Base-by-base conservation (phyloP, 37 sponge, comb jelly and placozoan species). In the Oopsacas minuta region DNA sequence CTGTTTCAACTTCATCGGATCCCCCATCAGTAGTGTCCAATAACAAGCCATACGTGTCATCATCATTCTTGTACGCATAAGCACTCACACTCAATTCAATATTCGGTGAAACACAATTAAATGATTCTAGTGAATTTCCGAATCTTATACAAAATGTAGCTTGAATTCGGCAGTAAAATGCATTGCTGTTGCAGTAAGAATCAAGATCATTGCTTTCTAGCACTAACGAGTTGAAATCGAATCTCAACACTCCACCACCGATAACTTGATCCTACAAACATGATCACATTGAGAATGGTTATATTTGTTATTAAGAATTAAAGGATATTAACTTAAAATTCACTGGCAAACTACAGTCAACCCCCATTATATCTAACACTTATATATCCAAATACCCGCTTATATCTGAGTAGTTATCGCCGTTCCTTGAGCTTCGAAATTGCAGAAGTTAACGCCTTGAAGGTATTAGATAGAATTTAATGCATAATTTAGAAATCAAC, bases 121-220 rank as follows among this genome's bases (percentile, higher is more conserved):
- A 61, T 32, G 1, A 3, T 34, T 61, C 75, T 32, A 3, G 22
- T 61, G 75, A 61, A 25, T 61, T n/a, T 61, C 75, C 75, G 28
- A 61, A 61, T 12, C 75, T 61, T 61, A 61, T 34, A 61, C 75
- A 61, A 34, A 20, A 61, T 25, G 75, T 61, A 61, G 75, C 75
- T 12, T 61, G 17, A 25, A 61, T 61, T 7, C 30, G 28, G 22
- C 75, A 61, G 22, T 32, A 12, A 61, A 32, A 61, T 5, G 22
- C 20, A 61, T 61, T 61, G 22, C 28, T 3, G 75, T 61, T 3
- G 75, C 75, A 61, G 30, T 61, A 61, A 12, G 30, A 61, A 25
- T 61, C 75, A 5, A 61, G 30, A 20, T 61, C 75, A 10, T n/a
- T 34, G 22, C 75, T 61, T 12, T 61, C 75, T n/a, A 32, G 75